Conservation (phyloP, 2,888 invertebrate species). For the Siphonodentalium dalli region DNA sequence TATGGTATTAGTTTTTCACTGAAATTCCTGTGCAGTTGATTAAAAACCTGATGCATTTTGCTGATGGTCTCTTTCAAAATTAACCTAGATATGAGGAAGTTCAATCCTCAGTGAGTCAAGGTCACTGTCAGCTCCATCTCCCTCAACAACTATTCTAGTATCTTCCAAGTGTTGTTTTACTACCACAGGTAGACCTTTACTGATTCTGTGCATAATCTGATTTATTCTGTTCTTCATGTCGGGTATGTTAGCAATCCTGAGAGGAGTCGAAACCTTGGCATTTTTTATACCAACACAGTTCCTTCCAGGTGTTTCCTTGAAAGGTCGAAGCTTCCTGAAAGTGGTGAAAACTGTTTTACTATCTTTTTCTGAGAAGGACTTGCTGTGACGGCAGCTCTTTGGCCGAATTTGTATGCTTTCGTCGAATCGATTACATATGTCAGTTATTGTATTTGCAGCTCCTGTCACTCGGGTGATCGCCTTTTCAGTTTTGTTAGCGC, state of each 20-base stretch:
- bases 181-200: not conserved
- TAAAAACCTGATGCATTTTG: too few species aligned
- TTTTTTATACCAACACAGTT: conserved; percentile 7
- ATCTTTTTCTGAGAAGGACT: not conserved
- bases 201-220: conserved; percentile 1
- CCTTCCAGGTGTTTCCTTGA: conserved; percentile 7
- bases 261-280: not conserved
- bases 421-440: conserved; percentile 12
- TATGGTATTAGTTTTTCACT: too few species aligned
- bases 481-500: conserved; percentile 21
- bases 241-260: not conserved
- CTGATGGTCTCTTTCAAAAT: too few species aligned
- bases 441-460: conserved; percentile 19
- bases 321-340: conserved; percentile 8
- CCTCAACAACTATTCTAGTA: not conserved
- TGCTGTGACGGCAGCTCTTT: conserved; percentile 5
- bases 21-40: too few species aligned
- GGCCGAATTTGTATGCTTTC: conserved; percentile 5
- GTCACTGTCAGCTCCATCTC: too few species aligned
- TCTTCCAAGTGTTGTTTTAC: conserved; percentile 1
- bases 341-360: not conserved
- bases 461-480: conserved; percentile 12
- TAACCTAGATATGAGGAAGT: too few species aligned
- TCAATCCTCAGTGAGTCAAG: too few species aligned
- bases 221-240: not conserved